A percentile compares a stretch with the other conserved stretches of the same genome.
Evolutionary conservation across 2,113 vertebrate genomes (phyloP).

Genomic region (Psammodynastes pulverulentus): DNA sequence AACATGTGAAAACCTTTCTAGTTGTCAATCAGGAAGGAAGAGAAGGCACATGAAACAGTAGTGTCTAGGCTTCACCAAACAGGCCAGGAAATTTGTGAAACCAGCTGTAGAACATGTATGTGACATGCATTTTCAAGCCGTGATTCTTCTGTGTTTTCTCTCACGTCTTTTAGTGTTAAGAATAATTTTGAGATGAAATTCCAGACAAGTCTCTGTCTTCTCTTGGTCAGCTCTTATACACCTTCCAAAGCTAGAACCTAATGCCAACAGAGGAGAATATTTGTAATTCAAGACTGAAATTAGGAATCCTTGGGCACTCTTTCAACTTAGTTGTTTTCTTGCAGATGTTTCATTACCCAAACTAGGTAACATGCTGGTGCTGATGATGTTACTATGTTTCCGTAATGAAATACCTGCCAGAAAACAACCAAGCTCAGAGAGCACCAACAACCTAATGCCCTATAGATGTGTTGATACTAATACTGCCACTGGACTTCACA

Average conservation of each 20-base stretch:
- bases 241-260: not conserved
- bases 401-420: not conserved
- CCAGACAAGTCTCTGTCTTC: too few relatives aligned
- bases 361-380: not conserved
- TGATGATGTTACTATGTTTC: not conserved
- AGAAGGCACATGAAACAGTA: not conserved
- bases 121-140: not conserved
- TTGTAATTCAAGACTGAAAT: not conserved
- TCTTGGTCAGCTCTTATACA: not conserved
- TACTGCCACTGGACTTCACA: not conserved
- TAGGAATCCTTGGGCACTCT: not conserved
- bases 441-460: not conserved
- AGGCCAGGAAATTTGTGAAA: not conserved
- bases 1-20: not conserved
- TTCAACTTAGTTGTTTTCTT: not conserved
- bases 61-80: not conserved
- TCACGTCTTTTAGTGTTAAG: not conserved
- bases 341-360: not conserved
- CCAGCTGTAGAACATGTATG: not conserved
- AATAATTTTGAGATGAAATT: not conserved
- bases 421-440: not conserved
- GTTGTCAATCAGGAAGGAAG: not conserved
- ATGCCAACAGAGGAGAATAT: not conserved
- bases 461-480: not conserved
- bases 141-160: not conserved